phyloP scores from a whole-genome alignment of 2,888 invertebrate species.

The Blomia tropicalis region DNA sequence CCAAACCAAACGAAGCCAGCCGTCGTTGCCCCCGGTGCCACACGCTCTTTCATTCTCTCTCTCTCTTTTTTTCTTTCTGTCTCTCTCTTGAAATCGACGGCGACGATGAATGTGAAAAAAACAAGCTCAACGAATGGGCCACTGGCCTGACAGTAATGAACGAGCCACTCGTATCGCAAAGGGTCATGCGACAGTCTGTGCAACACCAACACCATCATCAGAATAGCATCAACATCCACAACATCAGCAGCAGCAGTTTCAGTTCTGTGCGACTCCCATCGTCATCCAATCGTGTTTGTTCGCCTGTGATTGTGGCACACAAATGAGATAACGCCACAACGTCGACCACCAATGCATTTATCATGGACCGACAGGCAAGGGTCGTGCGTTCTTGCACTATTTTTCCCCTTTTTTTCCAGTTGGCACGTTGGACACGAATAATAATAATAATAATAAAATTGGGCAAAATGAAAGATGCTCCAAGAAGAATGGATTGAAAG shows the following conservation, averaged over 20 bases:
- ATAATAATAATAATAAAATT: background rate
- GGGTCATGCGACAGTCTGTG: conserved; percentile 1
- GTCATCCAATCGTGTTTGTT: background rate
- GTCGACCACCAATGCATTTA: conserved; percentile 7
- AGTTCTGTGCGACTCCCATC: background rate
- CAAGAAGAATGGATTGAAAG: conserved; percentile 13
- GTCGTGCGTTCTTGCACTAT: too few species aligned
- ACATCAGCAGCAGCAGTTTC: background rate
- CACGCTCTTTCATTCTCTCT: too few species aligned
- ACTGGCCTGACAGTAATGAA: conserved; percentile 11
- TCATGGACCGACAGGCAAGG: conserved; percentile 12
- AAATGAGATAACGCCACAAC: conserved; percentile 1
- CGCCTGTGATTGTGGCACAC: conserved; percentile 4
- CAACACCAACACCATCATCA: too few species aligned
- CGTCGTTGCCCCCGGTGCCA: too few species aligned
- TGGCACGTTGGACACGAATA: conserved; percentile 1
- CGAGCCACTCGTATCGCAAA: conserved; percentile 8
- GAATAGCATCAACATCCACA: too few species aligned
- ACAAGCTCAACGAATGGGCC: conserved; percentile 8
- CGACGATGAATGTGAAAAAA: background rate
- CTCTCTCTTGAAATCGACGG: background rate
- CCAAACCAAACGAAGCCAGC: too few species aligned
- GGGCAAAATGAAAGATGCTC: too few species aligned
- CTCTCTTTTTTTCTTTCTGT: too few species aligned
- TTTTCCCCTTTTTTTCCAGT: background rate